These are phyloP conservation scores for Gallinago solitaria DNA, from an alignment of 2,797 vertebrate species.

Conservation along the genomic window DNA sequence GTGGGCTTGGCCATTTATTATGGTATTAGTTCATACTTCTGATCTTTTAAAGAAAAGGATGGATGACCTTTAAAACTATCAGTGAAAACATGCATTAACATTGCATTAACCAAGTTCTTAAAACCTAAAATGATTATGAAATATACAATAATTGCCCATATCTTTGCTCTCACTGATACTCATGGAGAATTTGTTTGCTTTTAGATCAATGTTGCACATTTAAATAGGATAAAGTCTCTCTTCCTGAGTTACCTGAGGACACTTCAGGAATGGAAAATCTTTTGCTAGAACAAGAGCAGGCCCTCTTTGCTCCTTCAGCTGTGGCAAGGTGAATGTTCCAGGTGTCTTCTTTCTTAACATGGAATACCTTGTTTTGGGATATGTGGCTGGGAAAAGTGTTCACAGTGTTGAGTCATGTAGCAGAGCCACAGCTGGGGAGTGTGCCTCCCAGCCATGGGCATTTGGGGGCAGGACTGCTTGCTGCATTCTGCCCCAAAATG, in stretches of 20 bases:
- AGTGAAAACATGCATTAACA: constrained; percentile 23
- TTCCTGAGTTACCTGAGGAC: background rate
- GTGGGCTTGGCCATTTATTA: background rate
- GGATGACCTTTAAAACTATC: constrained; percentile 56
- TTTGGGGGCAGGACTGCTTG: background rate
- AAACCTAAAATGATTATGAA: constrained; percentile 40
- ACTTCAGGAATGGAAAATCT: background rate
- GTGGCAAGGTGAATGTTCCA: background rate
- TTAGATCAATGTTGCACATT: background rate
- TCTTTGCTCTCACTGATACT: background rate
- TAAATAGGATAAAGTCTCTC: background rate
- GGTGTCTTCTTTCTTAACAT: background rate
- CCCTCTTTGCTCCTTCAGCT: background rate
- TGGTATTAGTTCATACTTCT: constrained; percentile 8
- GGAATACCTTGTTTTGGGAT: background rate
- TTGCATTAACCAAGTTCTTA: constrained; percentile 50
- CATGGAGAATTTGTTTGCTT: constrained; percentile 1
- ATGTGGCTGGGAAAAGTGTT: background rate
- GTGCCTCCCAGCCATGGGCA: background rate
- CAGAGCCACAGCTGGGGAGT: background rate
- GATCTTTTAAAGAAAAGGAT: background rate
- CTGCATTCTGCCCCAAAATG: background rate
- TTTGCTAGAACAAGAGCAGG: background rate
- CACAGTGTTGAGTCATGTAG: background rate
- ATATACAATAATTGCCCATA: constrained; percentile 35